These are phyloP conservation scores for Ochotona curzoniae DNA, from an alignment of 2,113 vertebrate species.

Conservation along the genomic window DNA sequence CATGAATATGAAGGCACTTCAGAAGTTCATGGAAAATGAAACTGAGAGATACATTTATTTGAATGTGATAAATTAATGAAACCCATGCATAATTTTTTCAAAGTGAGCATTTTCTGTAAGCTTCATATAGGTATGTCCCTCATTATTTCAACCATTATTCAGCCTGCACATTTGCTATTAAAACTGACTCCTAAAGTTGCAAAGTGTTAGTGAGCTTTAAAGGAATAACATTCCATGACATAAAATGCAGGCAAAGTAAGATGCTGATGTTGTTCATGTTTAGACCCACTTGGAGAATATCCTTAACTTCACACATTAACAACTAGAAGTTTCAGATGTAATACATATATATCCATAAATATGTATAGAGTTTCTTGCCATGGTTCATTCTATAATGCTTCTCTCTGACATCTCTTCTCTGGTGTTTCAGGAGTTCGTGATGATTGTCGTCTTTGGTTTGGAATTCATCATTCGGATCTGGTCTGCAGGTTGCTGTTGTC, in stretches of 20 bases:
- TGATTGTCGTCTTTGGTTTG: constrained; percentile 99
- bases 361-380: neutral
- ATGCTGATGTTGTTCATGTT: neutral
- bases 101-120: too few species aligned
- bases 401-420: constrained; percentile 69
- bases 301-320: neutral
- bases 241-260: neutral
- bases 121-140: too few species aligned
- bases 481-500: constrained; percentile 96
- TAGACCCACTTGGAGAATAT: neutral
- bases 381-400: neutral
- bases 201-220: neutral
- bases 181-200: constrained; percentile 22
- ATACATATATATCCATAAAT: neutral
- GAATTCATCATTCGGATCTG: constrained; percentile 98
- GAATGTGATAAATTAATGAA: too few species aligned
- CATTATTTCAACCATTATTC: neutral
- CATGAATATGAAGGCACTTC: too few species aligned
- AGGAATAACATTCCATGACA: neutral
- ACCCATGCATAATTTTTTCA: too few species aligned
- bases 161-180: neutral
- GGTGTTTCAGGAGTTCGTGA: constrained; percentile 94
- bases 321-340: neutral
- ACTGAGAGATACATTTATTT: too few species aligned
- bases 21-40: too few species aligned